Evolutionary conservation across 1,140 invertebrate genomes (phyloP), one percentile per base, ranked within the genome.

Genomic region (Drosophila elegans): DNA sequence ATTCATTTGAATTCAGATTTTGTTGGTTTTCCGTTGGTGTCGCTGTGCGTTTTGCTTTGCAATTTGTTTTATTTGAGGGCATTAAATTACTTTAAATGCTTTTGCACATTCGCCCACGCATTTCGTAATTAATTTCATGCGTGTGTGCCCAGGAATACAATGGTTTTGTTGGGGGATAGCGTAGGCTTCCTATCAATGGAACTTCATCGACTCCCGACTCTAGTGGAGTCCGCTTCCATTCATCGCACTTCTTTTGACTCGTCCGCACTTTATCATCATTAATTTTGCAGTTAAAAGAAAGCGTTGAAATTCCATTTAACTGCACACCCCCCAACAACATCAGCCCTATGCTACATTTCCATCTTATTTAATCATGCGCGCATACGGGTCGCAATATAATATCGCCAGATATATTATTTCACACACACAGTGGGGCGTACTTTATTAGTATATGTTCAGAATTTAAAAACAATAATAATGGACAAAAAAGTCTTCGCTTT

Each of bases 301-400:
- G 72, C 72, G 55, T 76, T 72, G 55, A 81, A 81, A 81, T 81
- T 72, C 60, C 79, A 80, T 81, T 81, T 48, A n/a, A 42, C 45
- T 21, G 21, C 16, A 39, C 45, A 10, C 56, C 29, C 11, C 27
- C 5, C 16, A 32, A 16, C 34, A 52, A 16, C 13, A 5, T n/a
- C 10, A 10, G 32, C 13, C 49, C 32, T 10, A 13, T 11, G n/a
- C 45, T 53, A 36, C 44, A 11, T 27, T 71, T 51, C 29, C 44
- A 46, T 52, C 29, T 59, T 75, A 72, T 75, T 80, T 80, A 80
- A 80, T 80, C 78, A 80, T 57, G 45, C 51, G 45, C 13, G 45
- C 60, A 60, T 80, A 80, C 55, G 78, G 78, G 60, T 80, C 34
- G 64, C 54, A 57, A 72, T 80, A 66, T 66, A 62, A 75, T 64